Evolutionary conservation across 2,113 vertebrate genomes (phyloP), one percentile per base, ranked within the genome.

Genomic region (Saguinus midas): DNA sequence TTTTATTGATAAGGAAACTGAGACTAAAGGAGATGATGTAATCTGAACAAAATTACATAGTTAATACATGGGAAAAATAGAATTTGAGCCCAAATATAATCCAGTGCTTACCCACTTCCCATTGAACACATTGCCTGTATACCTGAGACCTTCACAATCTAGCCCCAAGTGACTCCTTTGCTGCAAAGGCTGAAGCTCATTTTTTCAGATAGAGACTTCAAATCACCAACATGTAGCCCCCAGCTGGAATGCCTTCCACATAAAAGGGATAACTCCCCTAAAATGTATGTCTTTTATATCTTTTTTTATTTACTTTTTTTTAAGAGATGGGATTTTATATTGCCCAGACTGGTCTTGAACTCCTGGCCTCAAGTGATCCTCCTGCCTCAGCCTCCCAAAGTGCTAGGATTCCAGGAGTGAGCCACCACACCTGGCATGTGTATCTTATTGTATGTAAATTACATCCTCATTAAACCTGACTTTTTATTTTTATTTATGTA

Each of bases 1-100:
- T 95, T 87, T 94, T 87, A 55, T 45, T 80, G 32, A 75, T 92
- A 88, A 89, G 83, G 37, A 95, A 96, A 73, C 32, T 18, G 43
- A 81, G 29, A 72, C 64, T 32, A 37, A 81, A 90, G 87, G 12
- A 90, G 32, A 73, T 94, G 37, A 78, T 61, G 5, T 81, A 87
- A 75, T 87, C 25, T 13, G 48, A 95, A 80, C 3, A 37, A 90
- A 90, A 92, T 27, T 23, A 21, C 43, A 37, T 55, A 18, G 66
- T 85, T 58, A 86, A 70, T 73, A 91, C 12, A 21, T 61, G 58
- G 68, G 64, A 91, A 95, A 96, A 81, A 80, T 29, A 64, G 72
- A 11, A 58, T 29, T 12, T 95, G 45, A 92, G 80, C 55, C 45
- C 93, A 84, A 20, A 50, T 35, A 25, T 57, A 96, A 21, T 72